A percentile compares a stretch with the other conserved stretches of the same genome.
Conservation (phyloP, 2,113 vertebrate genomes). For the Aegotheles bennettii region DNA sequence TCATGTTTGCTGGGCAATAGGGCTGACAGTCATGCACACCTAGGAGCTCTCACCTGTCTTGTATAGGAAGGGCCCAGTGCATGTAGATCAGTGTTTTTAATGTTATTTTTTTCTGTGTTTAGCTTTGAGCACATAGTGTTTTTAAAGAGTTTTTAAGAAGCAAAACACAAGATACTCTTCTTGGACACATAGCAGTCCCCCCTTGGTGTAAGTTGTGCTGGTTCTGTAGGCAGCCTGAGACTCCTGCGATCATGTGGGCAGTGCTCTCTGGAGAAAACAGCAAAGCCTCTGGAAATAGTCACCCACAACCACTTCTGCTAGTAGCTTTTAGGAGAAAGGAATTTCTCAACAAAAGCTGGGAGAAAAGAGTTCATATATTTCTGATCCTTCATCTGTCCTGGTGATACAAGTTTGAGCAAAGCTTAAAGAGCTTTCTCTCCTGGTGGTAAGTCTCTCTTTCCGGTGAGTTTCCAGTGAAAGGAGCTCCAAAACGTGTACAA, state of each 20-base stretch:
- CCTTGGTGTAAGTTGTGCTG: neutral
- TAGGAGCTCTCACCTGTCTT: neutral
- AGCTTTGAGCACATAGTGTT: rapidly evolving
- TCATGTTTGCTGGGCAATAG: neutral
- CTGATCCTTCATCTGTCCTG: neutral
- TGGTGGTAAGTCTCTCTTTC: neutral
- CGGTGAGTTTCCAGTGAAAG: neutral
- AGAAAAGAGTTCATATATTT: neutral
- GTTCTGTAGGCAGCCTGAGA: neutral
- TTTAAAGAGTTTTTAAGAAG: neutral
- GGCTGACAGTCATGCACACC: rapidly evolving
- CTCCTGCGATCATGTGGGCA: neutral
- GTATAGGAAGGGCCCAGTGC: neutral
- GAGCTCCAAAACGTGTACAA: neutral
- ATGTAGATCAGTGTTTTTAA: neutral
- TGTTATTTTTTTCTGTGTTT: no score
- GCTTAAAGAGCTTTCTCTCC: neutral
- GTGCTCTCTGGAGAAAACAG: neutral
- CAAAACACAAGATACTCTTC: neutral
- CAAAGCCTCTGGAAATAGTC: neutral
- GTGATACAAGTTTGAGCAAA: neutral
- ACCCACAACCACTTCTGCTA: neutral
- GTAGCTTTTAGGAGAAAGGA: neutral
- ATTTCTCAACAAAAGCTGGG: neutral
- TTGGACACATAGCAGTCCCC: neutral